Evolutionary conservation across 2,113 vertebrate species (phyloP).

Genomic region (Hemiscyllium ocellatum): DNA sequence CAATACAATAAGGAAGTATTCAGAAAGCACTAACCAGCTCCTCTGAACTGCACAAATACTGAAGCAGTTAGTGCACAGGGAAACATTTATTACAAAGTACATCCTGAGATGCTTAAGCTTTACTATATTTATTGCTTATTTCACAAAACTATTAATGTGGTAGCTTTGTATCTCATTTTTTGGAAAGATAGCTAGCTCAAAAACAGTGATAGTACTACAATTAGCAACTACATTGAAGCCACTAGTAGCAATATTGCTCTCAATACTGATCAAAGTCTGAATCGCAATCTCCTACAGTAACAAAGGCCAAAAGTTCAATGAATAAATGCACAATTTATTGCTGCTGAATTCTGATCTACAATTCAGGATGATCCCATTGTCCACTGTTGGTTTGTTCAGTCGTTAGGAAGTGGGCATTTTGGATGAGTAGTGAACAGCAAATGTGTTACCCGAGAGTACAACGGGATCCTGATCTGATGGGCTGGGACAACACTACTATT

Average conservation of each 20-base stretch:
- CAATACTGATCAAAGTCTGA: neutral
- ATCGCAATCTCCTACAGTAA: neutral
- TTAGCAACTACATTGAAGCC: neutral
- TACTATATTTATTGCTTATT: neutral
- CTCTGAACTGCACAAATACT: neutral
- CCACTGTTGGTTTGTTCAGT: too few relatives aligned
- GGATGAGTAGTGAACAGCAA: too few relatives aligned
- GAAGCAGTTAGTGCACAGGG: neutral
- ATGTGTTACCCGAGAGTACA: too few relatives aligned
- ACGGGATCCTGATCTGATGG: too few relatives aligned
- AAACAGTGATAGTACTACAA: neutral
- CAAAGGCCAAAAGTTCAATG: neutral
- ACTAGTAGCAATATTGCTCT: neutral
- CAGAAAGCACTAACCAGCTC: neutral
- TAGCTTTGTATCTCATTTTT: neutral
- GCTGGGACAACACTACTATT: too few relatives aligned
- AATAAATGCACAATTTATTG: neutral
- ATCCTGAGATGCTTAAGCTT: neutral
- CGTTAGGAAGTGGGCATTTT: neutral
- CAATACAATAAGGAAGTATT: neutral
- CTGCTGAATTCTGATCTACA: neutral
- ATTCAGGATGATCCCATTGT: neutral
- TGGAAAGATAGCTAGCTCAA: neutral
- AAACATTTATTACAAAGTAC: neutral
- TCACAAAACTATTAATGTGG: neutral